Evolutionary conservation across 2,888 invertebrate genomes (phyloP).

Genomic region (Mimumesa dahlbomi): DNA sequence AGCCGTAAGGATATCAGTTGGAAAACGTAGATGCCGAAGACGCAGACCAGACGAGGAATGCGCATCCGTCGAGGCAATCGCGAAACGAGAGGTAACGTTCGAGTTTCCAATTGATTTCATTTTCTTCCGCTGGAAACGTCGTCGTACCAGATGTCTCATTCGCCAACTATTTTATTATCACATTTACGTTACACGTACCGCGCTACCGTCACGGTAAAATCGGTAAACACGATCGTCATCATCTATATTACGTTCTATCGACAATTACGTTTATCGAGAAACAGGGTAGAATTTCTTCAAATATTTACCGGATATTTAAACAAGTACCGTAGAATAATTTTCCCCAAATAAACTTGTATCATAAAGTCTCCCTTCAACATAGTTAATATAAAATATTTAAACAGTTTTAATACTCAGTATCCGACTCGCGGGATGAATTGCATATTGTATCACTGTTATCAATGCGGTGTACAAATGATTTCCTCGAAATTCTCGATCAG

Average conservation of each 20-base stretch:
- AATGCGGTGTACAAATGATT: constrained; percentile 8
- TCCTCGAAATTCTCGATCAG: constrained; percentile 30
- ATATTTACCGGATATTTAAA: too few relatives aligned
- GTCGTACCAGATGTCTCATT: constrained; percentile 2
- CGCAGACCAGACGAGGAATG: not conserved
- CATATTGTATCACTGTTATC: too few relatives aligned
- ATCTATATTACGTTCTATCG: not conserved
- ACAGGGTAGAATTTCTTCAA: too few relatives aligned
- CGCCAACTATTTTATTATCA: not conserved
- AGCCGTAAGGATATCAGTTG: constrained; percentile 25
- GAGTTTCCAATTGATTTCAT: constrained; percentile 24
- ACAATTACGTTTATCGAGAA: not conserved
- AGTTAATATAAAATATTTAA: too few relatives aligned
- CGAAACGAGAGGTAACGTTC: not conserved
- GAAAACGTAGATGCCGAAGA: constrained; percentile 7
- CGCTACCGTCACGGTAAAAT: not conserved
- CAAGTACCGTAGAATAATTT: too few relatives aligned
- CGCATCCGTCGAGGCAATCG: not conserved
- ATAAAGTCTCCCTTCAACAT: too few relatives aligned
- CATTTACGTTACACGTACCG: not conserved
- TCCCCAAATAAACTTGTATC: too few relatives aligned
- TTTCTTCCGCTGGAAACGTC: constrained; percentile 9
- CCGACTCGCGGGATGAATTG: too few relatives aligned
- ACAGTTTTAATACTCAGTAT: too few relatives aligned
- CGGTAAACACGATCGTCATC: not conserved